Percentiles rank a stretch among this genome's conserved stretches.
phyloP scores from a whole-genome alignment of 1,140 invertebrate genomes.

The Vanessa tameamea region DNA sequence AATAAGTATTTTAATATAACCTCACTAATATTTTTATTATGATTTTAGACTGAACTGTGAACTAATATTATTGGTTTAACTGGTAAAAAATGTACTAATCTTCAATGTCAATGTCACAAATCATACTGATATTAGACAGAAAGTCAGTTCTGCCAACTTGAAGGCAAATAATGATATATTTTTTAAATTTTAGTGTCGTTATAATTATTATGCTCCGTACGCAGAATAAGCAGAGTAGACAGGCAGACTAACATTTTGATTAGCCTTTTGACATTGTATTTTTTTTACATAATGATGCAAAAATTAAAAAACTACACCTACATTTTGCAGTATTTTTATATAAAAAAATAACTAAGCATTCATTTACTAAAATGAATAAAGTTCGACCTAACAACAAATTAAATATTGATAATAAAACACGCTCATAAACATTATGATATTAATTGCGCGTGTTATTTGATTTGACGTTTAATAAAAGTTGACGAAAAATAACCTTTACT shows the following conservation, averaged over 20 bases:
- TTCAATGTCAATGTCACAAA: not conserved
- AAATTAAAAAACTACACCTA: too few relatives aligned
- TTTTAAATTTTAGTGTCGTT: too few relatives aligned
- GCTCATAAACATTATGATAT: not conserved
- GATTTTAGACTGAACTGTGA: too few relatives aligned
- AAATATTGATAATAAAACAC: too few relatives aligned
- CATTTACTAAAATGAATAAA: not conserved
- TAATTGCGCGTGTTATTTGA: constrained; percentile 11
- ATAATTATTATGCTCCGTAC: too few relatives aligned
- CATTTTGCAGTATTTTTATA: too few relatives aligned
- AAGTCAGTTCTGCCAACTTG: not conserved
- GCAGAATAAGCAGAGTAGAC: too few relatives aligned
- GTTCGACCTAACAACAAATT: not conserved
- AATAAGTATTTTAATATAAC: too few relatives aligned
- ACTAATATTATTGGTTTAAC: not conserved
- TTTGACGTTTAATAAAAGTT: not conserved
- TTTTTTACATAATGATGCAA: too few relatives aligned
- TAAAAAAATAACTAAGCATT: not conserved
- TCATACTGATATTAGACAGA: not conserved
- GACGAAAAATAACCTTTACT: not conserved
- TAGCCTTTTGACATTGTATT: too few relatives aligned
- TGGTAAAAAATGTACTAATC: not conserved
- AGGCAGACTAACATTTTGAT: too few relatives aligned
- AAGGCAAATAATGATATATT: not conserved
- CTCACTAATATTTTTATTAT: too few relatives aligned